Base-by-base conservation (phyloP, 2,113 vertebrate genomes). In the Naja naja region DNA sequence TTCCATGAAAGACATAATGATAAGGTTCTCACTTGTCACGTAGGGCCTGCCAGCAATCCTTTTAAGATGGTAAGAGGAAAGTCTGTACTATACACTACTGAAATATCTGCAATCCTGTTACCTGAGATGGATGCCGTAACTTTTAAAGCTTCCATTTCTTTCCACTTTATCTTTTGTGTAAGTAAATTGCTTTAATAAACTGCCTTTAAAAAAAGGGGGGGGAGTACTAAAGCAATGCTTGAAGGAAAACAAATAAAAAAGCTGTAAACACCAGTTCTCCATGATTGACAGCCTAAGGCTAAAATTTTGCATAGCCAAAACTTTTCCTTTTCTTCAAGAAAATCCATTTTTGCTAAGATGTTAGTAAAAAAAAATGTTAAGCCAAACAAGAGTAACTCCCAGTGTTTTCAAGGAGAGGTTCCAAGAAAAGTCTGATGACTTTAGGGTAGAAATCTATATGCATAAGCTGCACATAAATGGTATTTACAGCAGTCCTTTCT, bases 381-480 rank as follows among this genome's bases (percentile, higher is more conserved):
- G 88, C 94, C 95, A 95, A 93, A 23, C 93, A 96, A 96, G 93
- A 87, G 45, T 89, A 81, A 97, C 92, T 94, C 95, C 94, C 96
- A 93, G 87, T 53, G 92, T 96, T 97, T 58, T 56, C 87, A 94
- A 94, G 94, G 25, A 55, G 18, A 95, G 55, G 92, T 93, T 94
- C n/a, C 25, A 94, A 56, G 49, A 91, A n/a, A 22, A 14, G 34
- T 30, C 60, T 20, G 92, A 56, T 81, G 30, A 89, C 93, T 94
- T 89, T 85, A 91, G 20, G 54, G 47, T 10, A 91, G 88, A 88
- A 96, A 93, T n/a, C 49, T 88, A 43, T 22, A 9, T 2, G 86
- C 54, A 3, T 87, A 58, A 95, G 85, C 58, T 34, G 16, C 94
- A 53, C 25, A 52, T 86, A 85, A 16, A 45, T 64, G 88, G 52